Percentiles rank a stretch among this genome's conserved stretches.
Conservation (phyloP, 2,113 vertebrate genomes). For the Thryonomys swinderianus region DNA sequence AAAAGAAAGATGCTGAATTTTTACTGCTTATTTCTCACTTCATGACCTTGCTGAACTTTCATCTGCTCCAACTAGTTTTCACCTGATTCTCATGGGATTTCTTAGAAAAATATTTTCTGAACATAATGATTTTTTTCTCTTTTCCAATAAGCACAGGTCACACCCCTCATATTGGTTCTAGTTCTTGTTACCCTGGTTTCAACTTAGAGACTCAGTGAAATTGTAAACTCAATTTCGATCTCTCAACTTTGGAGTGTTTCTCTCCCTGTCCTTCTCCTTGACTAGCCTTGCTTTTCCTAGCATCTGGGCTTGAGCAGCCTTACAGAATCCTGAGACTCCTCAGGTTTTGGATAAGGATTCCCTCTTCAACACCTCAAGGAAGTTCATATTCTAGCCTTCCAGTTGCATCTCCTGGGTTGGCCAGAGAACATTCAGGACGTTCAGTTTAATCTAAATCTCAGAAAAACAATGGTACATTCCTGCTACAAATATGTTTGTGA, state of each 20-base stretch:
- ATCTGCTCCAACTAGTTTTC: slow-evolving; percentile 12
- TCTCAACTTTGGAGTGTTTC: neutral
- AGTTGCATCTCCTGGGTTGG: neutral
- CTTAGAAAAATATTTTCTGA: slow-evolving; percentile 48
- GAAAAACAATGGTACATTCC: neutral
- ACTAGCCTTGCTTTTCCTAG: neutral
- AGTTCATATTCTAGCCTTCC: neutral
- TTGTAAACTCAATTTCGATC: neutral
- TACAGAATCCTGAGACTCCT: neutral
- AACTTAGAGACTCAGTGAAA: neutral
- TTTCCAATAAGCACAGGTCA: slow-evolving; percentile 57
- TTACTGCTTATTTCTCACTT: slow-evolving; percentile 55
- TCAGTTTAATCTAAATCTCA: slow-evolving; percentile 29
- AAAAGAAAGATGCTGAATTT: slow-evolving; percentile 47
- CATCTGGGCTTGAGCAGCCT: neutral
- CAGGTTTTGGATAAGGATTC: neutral
- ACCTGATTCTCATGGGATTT: slow-evolving; percentile 43
- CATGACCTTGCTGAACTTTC: slow-evolving; percentile 39
- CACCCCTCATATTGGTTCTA: slow-evolving; percentile 25
- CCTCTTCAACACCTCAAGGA: neutral
- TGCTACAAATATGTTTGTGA: neutral
- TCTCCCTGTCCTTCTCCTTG: neutral
- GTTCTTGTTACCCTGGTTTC: slow-evolving; percentile 11
- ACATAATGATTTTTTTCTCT: slow-evolving; percentile 11
- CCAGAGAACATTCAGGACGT: neutral